Base-by-base conservation (phyloP, 2,113 vertebrate genomes). In the Campylomormyrus tamandua region DNA sequence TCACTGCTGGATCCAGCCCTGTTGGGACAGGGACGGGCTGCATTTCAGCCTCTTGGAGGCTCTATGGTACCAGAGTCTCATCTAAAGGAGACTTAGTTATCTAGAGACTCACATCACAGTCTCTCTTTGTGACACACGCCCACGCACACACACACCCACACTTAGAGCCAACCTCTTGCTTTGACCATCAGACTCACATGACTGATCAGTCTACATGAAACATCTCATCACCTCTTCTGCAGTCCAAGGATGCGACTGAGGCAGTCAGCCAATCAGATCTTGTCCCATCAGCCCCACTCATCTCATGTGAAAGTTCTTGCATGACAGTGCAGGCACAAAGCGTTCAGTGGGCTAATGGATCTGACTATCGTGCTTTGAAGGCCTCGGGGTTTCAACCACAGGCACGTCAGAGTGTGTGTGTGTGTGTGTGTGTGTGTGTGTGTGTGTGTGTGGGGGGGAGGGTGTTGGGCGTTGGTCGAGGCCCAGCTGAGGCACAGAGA, bases 1-100 rank as follows among this genome's bases (percentile, higher is more conserved):
- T 99, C 98, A 0, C 98, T 99, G 94, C 96, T 97, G 70, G 97
- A 97, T 92, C 97, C 97, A 89, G 97, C 96, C 93, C 98, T 99
- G 74, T 19, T 80, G 74, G 74, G 35, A 19, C 74, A 80, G 13
- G 13, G 13, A 42, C 1, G 39, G 74, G 35, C 35, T 19, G 13
- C 31, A 80, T 80, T 42, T 80, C 31, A 80, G 13, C 15, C 15
- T 80, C 13, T 80, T 42, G 10, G 39, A 39, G 35, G 74, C 74
- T 80, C 13, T 77, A 19, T n/a, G 35, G 15, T 77, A 77, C 35
- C 31, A 39, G 70, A 1, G 15, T 77, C 31, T 7, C 35, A 77
- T 77, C 31, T 39, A 35, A 35, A 77, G 31, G 13, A 77, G 70
- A 42, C 42, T 39, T 39, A 19, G 4, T 3, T 17, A 77, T 17